These are phyloP conservation scores for Cliona cf. orientalis DNA, from an alignment of 37 sponge, comb jelly and placozoan genomes.

Conservation along the genomic window DNA sequence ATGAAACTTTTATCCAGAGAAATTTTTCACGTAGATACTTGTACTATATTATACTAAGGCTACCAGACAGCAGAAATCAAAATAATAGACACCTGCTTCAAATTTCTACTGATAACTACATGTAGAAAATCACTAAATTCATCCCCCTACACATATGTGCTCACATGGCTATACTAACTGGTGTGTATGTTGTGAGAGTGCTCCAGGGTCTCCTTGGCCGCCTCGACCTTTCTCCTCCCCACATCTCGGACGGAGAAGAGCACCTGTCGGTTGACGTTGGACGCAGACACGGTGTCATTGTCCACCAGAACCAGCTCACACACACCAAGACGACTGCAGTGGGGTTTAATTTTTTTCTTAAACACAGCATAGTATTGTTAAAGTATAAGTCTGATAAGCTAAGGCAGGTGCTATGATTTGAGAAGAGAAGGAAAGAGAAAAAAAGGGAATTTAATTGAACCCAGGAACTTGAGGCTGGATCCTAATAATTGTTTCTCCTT, in stretches of 20 bases:
- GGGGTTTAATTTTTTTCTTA: too few relatives aligned
- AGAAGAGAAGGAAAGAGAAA: background rate
- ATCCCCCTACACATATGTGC: too few relatives aligned
- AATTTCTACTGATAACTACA: background rate
- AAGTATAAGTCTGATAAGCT: too few relatives aligned
- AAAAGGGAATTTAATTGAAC: background rate
- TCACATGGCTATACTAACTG: slow-evolving; percentile 26
- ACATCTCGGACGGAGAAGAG: slow-evolving; percentile 43
- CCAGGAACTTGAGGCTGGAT: background rate
- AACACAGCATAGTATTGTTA: background rate
- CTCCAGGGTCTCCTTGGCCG: slow-evolving; percentile 44
- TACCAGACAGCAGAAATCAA: too few relatives aligned
- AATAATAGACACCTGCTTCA: too few relatives aligned
- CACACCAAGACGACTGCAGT: slow-evolving; percentile 58
- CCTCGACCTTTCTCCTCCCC: slow-evolving; percentile 47
- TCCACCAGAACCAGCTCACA: slow-evolving; percentile 39
- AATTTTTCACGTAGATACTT: too few relatives aligned
- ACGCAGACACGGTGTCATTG: slow-evolving; percentile 50
- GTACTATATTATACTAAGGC: too few relatives aligned
- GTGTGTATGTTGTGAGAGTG: slow-evolving; percentile 32
- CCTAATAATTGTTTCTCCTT: too few relatives aligned
- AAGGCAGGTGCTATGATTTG: too few relatives aligned
- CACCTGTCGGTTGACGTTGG: slow-evolving; percentile 68
- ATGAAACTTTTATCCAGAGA: too few relatives aligned
- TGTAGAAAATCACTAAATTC: background rate